Base-by-base conservation (phyloP, 2,888 invertebrate genomes). In the Papilio elwesi region DNA sequence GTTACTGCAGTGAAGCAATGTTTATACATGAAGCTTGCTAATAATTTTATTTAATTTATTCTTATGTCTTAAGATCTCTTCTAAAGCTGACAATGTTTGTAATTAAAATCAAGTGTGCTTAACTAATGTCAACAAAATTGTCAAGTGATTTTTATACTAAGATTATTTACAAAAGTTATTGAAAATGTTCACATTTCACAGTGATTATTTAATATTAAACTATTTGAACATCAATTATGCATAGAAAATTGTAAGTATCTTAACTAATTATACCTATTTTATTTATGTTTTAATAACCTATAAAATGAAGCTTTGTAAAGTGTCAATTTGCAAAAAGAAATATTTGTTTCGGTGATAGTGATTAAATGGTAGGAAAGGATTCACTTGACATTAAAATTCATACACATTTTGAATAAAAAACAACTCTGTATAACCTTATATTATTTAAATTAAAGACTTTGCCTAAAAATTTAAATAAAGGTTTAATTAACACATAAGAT, bases 191-290 rank as follows among this genome's bases (percentile, higher is more conserved):
- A 75, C 64, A 47, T 71, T 47, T 70, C 52, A 64, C 15, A 55
- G 52, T 71, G 68, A 57, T 64, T 65, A 74, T 55, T 70, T 64
- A 62, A 68, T 74, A 65, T 63, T 68, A 63, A 63, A 65, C 68
- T 68, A 71, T 53, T 51, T 72, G 67, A 55, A 68, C 15, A 74
- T 76, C 73, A 75, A 77, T 77, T 82, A 92, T 92, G 92, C 87
- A 92, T 88, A 92, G 89, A 78, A 92, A 90, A 87, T 89, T 82
- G 92, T 92, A 79, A 92, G 92, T 92, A 85, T 81, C 73, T 68
- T 57, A 11, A 47, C 26, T 52, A 12, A 47, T 67, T 59, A 15
- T 49, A 36, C 7, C 16, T 68, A 48, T 48, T 13, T 26, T 26
- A 12, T 9, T 10, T 51, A 51, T 38, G 13, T 62, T 74, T 64